Percentiles rank a stretch among this genome's conserved stretches.
phyloP scores from a whole-genome alignment of 2,888 invertebrate genomes.

The Ophioninae sp. region DNA sequence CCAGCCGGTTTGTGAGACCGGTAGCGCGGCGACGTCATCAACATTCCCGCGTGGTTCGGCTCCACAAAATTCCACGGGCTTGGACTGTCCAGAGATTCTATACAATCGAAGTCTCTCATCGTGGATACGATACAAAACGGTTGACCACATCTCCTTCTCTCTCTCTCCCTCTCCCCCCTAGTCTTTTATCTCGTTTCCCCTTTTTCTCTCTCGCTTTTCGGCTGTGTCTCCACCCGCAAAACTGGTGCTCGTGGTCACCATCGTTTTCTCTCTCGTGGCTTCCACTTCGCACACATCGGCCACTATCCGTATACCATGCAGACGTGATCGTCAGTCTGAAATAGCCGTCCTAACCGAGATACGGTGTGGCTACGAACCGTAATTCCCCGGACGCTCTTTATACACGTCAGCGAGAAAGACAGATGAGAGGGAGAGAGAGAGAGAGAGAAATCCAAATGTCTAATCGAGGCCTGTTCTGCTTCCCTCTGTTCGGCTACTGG shows the following conservation, averaged over 20 bases:
- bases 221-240: slow-evolving; percentile 5
- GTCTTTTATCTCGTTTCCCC: not conserved
- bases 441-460: slow-evolving; percentile 30
- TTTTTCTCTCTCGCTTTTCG: slow-evolving; percentile 7
- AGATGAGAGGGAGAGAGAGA: slow-evolving; percentile 22
- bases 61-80: slow-evolving; percentile 13
- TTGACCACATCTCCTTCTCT: slow-evolving; percentile 26
- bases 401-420: slow-evolving; percentile 27
- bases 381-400: slow-evolving; percentile 58
- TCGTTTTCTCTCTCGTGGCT: slow-evolving; percentile 35
- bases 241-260: slow-evolving; percentile 37
- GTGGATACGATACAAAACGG: slow-evolving; percentile 50
- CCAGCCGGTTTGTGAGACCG: slow-evolving; percentile 30
- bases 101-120: slow-evolving; percentile 25
- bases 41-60: slow-evolving; percentile 37
- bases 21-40: slow-evolving; percentile 41
- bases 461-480: slow-evolving; percentile 44
- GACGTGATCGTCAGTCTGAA: slow-evolving; percentile 61
- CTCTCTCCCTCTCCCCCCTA: slow-evolving; percentile 8
- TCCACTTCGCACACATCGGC: slow-evolving; percentile 32
- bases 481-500: slow-evolving; percentile 27
- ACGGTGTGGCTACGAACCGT: slow-evolving; percentile 56
- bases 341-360: slow-evolving; percentile 68
- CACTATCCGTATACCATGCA: slow-evolving; percentile 9
- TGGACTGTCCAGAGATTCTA: slow-evolving; percentile 18